phyloP scores from a whole-genome alignment of 2,113 vertebrate genomes.

The Pterophyllum scalare region DNA sequence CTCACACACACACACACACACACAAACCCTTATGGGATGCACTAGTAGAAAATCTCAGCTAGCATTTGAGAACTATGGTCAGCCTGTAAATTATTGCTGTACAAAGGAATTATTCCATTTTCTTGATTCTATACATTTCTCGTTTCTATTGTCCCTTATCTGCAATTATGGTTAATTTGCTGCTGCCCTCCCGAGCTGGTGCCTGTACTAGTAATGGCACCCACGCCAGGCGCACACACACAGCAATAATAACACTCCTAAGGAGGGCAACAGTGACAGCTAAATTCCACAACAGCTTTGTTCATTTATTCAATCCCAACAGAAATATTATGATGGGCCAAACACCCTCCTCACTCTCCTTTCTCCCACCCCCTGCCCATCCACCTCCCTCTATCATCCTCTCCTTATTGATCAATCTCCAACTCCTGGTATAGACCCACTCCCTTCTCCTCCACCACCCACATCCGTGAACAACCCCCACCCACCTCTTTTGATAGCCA shows the following conservation, averaged over 20 bases:
- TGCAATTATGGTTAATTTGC: conserved; percentile 73
- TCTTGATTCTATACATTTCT: conserved; percentile 68
- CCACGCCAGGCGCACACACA: conserved; percentile 21
- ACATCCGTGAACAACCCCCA: conserved; percentile 38
- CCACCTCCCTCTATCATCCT: conserved; percentile 26
- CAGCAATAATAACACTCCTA: conserved; percentile 45
- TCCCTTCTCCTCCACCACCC: not conserved
- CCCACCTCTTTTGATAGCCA: conserved; percentile 78
- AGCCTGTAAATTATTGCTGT: conserved; percentile 52
- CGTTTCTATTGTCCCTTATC: conserved; percentile 59
- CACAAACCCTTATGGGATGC: conserved; percentile 2
- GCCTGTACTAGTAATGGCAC: conserved; percentile 43
- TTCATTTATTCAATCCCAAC: conserved; percentile 77
- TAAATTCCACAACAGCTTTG: conserved; percentile 65
- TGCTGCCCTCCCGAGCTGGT: conserved; percentile 51
- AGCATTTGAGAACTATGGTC: conserved; percentile 19
- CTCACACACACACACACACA: conserved; percentile 15
- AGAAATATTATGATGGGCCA: conserved; percentile 61
- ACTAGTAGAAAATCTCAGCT: conserved; percentile 35
- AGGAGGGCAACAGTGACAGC: conserved; percentile 62
- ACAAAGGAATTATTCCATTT: conserved; percentile 68
- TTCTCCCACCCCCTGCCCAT: not conserved
- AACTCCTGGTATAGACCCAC: conserved; percentile 61
- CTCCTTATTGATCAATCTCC: conserved; percentile 86
- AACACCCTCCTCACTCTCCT: conserved; percentile 23